Evolutionary conservation across 2,797 vertebrate genomes (phyloP).

Genomic region (Prionace glauca): DNA sequence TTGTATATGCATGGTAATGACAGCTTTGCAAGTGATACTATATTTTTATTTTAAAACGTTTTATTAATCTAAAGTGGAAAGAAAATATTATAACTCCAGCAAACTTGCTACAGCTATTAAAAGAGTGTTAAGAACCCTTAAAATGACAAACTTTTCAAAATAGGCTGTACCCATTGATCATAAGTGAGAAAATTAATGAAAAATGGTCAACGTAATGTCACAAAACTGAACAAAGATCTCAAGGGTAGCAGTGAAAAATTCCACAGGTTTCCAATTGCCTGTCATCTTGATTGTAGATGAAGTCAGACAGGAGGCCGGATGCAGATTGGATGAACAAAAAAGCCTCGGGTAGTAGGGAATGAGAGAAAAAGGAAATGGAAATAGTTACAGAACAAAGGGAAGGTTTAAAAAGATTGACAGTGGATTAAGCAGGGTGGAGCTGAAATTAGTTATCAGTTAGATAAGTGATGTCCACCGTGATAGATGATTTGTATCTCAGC

Average conservation of each 20-base stretch:
- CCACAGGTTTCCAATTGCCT: background rate
- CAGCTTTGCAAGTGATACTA: background rate
- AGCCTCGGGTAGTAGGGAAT: background rate
- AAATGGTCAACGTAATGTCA: background rate
- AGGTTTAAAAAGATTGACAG: background rate
- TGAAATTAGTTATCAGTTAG: constrained; percentile 2
- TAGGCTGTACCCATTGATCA: background rate
- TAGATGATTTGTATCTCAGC: background rate
- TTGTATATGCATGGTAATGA: background rate
- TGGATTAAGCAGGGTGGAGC: background rate
- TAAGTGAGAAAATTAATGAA: background rate
- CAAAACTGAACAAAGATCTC: background rate
- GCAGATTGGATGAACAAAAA: too few relatives aligned
- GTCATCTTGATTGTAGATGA: background rate
- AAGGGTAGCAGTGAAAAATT: background rate
- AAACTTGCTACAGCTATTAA: background rate
- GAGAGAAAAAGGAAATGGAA: background rate
- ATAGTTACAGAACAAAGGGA: background rate
- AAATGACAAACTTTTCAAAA: background rate
- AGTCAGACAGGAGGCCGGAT: background rate
- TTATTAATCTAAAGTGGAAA: background rate
- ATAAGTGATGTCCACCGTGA: background rate
- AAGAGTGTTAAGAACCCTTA: background rate
- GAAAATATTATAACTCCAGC: background rate
- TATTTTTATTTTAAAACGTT: background rate